A percentile compares a stretch with the other conserved stretches of the same genome.
These are phyloP conservation scores for Ctenomys sociabilis DNA, from an alignment of 2,113 vertebrate genomes.

Conservation along the genomic window DNA sequence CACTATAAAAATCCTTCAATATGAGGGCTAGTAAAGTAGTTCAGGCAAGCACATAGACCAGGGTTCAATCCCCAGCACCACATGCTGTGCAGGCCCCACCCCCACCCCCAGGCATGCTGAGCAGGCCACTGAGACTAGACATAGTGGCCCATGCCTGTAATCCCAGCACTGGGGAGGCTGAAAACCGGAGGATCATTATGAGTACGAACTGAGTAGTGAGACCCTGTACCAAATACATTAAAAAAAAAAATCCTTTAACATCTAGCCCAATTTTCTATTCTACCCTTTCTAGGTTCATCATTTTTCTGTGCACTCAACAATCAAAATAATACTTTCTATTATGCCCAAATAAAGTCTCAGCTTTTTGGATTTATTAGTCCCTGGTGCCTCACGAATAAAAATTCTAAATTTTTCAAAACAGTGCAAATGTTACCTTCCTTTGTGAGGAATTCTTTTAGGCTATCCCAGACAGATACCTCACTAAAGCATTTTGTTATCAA, in stretches of 20 bases:
- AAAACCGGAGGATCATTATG: no score
- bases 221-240: no score
- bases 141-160: no score
- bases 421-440: not conserved
- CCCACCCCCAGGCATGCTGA: no score
- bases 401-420: constrained; percentile 27
- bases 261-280: not conserved
- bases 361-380: not conserved
- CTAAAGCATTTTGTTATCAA: not conserved
- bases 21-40: not conserved
- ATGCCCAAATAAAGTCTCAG: not conserved
- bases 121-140: no score
- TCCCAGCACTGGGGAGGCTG: no score
- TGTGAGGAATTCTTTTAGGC: not conserved
- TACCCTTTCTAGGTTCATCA: not conserved
- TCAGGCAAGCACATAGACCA: no score
- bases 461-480: not conserved
- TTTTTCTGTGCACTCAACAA: not conserved
- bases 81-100: no score
- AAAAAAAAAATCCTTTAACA: not conserved
- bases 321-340: not conserved
- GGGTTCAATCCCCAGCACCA: no score
- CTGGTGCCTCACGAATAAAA: not conserved
- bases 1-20: not conserved
- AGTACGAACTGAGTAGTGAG: no score